Base-by-base conservation (phyloP, 2,113 vertebrate species). In the Charadrius vociferus region DNA sequence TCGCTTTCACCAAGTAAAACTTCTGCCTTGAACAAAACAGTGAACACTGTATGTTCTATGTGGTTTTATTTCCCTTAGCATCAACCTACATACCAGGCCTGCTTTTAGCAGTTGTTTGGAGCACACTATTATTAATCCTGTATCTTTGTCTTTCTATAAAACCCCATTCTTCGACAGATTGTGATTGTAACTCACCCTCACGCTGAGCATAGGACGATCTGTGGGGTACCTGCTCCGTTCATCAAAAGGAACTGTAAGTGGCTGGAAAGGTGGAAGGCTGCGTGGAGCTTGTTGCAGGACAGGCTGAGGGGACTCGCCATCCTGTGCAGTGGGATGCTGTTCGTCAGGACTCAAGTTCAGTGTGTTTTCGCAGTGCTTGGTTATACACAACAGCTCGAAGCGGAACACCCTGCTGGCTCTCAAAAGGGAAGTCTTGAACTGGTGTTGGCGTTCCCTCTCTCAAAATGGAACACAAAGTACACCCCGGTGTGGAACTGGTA, bases 301-400 rank as follows among this genome's bases (percentile, higher is more conserved):
- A 1, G n/a, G 1, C 20, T 2, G 0, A 1, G 7, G 29, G 37
- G 47, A 6, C 4, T 36, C n/a, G 0, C 15, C 55, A n/a, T 4
- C 32, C 29, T 0, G 7, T 5, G 3, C 20, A 9, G 10, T 0
- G 14, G 15, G 1, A 9, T 4, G 22, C 23, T 1, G 1, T 3
- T 8, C 1, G 0, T 7, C 14, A 5, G 5, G 19, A 17, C 20
- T 6, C 3, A 0, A 27, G 26, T 2, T 9, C 37, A 4, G 30
- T 0, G 11, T 9, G 0, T 8, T 8, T 32, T 19, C 3, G 21
- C 45, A 43, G 2, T 1, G 12, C 16, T 22, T 3, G 55, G 27
- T 4, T 34, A 8, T 4, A 5, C 7, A 10, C 1, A 29, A 5
- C 3, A 26, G 43, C 72, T 30, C 1, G 0, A 4, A 32, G 77